Base-by-base conservation (phyloP, 2,113 vertebrate genomes). In the Oreochromis aureus region DNA sequence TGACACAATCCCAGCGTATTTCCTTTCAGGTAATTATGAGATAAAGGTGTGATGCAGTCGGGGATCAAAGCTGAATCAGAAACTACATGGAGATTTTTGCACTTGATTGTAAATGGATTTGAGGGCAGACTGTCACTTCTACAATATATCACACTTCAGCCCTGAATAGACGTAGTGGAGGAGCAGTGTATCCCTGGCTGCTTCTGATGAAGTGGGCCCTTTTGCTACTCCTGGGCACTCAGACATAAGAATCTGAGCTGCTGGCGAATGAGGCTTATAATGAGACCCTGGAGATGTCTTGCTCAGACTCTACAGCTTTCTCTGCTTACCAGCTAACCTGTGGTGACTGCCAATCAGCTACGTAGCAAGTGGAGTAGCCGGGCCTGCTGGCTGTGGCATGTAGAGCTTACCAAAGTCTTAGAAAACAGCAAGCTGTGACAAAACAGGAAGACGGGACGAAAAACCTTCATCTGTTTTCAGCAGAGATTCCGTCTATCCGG, bases 21-120 rank as follows among this genome's bases (percentile, higher is more conserved):
- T 95, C 90, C 89, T 91, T 81, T 59, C n/a, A 83, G 89, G 84
- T 91, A 91, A 90, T 93, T 89, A 92, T 91, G 87, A 93, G 93
- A 87, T 89, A 87, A 84, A 92, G 92, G 92, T 90, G 89, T 90
- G 93, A 89, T 86, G 73, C 89, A 89, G 92, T 87, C 89, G 66
- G 84, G 89, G 89, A 93, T 92, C 89, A 91, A 18, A 82, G 80
- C 80, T 7, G 27, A 93, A 92, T 89, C 90, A 80, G 59, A 90
- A 88, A 89, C 80, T 82, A 89, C 87, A 82, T 27, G 55, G 66
- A 85, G 84, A 93, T 89, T 92, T 88, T 46, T 69, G 63, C 81
- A 69, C 83, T 71, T 90, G 90, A 91, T 94, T 94, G 92, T 93
- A 81, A 95, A 87, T 85, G 92, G 88, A 87, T 90, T 87, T 91